Base-by-base conservation (phyloP, 2,888 invertebrate genomes). In the Mactromeris polynyma region DNA sequence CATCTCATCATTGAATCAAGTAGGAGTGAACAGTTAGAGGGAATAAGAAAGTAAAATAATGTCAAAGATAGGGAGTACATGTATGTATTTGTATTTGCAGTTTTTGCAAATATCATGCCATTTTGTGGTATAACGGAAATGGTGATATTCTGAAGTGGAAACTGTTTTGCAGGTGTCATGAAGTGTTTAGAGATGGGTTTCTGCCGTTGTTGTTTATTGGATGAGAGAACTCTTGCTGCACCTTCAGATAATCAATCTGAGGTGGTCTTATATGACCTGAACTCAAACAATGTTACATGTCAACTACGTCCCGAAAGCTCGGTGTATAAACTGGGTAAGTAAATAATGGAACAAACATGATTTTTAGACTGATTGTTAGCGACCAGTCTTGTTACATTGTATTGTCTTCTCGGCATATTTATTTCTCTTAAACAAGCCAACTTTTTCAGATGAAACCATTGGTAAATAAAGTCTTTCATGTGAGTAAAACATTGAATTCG, bases 251-350 rank as follows among this genome's bases (percentile, higher is more conserved):
- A 86, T 36, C 89, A 90, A 42, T 94, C 94, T 36, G 82, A 91
- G 46, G 89, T 95, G n/a, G 92, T 94, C 73, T 77, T 95, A 19
- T 87, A 91, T 81, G 92, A 93, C 46, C 38, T 94, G 14, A 86
- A 81, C 31, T 69, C 89, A 81, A 51, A 77, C 36, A 83, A 89
- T 46, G 83, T 64, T 69, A 85, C 90, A 46, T 78, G 86, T 38
- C 31, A 58, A 21, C 81, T 94, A n/a, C 82, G 78, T 64, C 90
- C 90, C 33, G 87, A 88, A 21, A 40, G 77, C 36, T 77, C 82
- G 36, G 82, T 64, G 0, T 81, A 77, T 36, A 91, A 93, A 86
- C 58, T 85, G 81, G 93, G 90, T 86, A 83, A 73, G 82, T 17
- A 11, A 46, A 11, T 17, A 46, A 11, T 46, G 46, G 9, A 46